Evolutionary conservation across 2,888 invertebrate genomes (phyloP), one percentile per base, ranked within the genome.

Genomic region (Mimas tiliae): DNA sequence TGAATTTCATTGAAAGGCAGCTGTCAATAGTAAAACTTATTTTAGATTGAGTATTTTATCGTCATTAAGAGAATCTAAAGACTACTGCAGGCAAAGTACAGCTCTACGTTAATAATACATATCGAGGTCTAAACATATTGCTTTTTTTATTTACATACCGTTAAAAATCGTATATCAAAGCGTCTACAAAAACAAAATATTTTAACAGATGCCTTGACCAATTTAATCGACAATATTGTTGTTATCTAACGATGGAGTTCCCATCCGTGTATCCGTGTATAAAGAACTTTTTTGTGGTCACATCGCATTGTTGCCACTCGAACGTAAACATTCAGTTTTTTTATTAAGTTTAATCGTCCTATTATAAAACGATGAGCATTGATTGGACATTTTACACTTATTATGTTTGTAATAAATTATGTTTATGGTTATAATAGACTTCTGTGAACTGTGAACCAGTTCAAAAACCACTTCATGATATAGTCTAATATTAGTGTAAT

Each of bases 121-220:
- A n/a, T n/a, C n/a, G n/a, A n/a, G n/a, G n/a, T n/a, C n/a, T n/a
- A n/a, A n/a, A n/a, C n/a, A n/a, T n/a, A n/a, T n/a, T n/a, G n/a
- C n/a, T n/a, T n/a, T n/a, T n/a, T n/a, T n/a, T n/a, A n/a, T n/a
- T n/a, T n/a, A n/a, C n/a, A n/a, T n/a, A n/a, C n/a, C n/a, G n/a
- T n/a, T 27, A 27, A 27, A 27, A 27, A 27, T 27, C 27, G 27
- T 4, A 27, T 27, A 27, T 27, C 4, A 27, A 48, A 14, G 48
- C 34, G 9, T 11, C 42, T 1, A 48, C 47, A 47, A 16, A 65
- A n/a, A n/a, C n/a, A n/a, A 58, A 45, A 45, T 42, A 27, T 68
- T 69, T 58, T 11, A 58, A 75, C 70, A 71, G 70, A 48, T 65
- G 65, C 80, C 82, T 83, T 84, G 84, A 82, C 86, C 82, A 78